Conservation (phyloP, 2,113 vertebrate species). For the Trichomycterus rosablanca region DNA sequence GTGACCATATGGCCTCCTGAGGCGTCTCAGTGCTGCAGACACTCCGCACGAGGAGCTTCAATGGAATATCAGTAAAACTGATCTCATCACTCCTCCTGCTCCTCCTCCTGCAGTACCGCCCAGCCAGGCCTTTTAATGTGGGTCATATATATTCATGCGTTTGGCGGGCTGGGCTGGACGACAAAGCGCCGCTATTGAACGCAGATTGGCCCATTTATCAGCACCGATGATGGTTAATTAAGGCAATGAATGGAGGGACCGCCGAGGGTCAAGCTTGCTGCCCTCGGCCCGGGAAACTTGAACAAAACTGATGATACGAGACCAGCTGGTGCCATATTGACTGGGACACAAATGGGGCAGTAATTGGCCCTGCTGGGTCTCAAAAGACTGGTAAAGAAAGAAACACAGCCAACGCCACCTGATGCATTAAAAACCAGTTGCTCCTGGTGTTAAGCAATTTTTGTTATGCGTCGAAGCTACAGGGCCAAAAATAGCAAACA, state of each 20-base stretch:
- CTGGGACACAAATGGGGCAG: conserved; percentile 45
- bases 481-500: no score
- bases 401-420: conserved; percentile 26
- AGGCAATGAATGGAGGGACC: conserved; percentile 75
- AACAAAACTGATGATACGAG: conserved; percentile 52
- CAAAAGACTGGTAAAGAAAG: conserved; percentile 22
- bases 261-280: conserved; percentile 51
- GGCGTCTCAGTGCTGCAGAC: conserved; percentile 10
- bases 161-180: conserved; percentile 33
- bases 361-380: conserved; percentile 52
- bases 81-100: conserved; percentile 23
- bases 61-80: conserved; percentile 42
- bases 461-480: neutral
- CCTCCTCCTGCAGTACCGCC: conserved; percentile 11
- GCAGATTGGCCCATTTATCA: conserved; percentile 75
- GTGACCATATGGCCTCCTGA: conserved; percentile 49
- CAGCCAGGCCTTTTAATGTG: conserved; percentile 33
- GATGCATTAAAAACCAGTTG: conserved; percentile 28
- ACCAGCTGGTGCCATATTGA: conserved; percentile 57
- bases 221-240: conserved; percentile 75
- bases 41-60: conserved; percentile 36
- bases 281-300: conserved; percentile 67
- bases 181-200: conserved; percentile 16
- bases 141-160: conserved; percentile 51
- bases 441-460: neutral